These are phyloP conservation scores for Coptodon bakossiorum DNA, from an alignment of 2,113 vertebrate genomes.

Conservation along the genomic window DNA sequence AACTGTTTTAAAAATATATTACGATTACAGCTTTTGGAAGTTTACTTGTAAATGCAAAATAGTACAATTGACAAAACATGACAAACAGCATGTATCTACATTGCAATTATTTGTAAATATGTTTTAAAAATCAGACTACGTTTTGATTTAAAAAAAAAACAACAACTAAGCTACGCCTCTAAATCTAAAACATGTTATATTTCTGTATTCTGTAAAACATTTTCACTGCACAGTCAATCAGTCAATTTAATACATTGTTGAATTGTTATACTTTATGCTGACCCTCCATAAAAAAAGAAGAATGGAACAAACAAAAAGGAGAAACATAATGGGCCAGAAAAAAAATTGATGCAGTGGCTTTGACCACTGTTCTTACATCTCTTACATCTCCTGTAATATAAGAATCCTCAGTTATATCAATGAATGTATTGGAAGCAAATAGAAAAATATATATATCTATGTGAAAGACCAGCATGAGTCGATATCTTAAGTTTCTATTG, in stretches of 20 bases:
- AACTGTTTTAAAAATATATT: not conserved
- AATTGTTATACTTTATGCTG: constrained; percentile 78
- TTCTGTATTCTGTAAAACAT: constrained; percentile 89
- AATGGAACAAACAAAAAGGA: constrained; percentile 74
- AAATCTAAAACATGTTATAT: constrained; percentile 89
- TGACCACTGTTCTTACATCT: constrained; percentile 78
- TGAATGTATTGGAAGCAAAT: constrained; percentile 93
- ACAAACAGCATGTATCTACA: constrained; percentile 70
- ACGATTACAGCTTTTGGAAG: constrained; percentile 65
- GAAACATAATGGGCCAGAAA: constrained; percentile 63
- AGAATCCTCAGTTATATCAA: constrained; percentile 93
- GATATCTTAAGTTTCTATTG: not conserved
- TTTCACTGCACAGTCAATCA: constrained; percentile 85
- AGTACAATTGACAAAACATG: constrained; percentile 75
- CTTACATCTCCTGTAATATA: constrained; percentile 50
- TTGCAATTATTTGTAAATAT: constrained; percentile 86
- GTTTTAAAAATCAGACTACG: constrained; percentile 84
- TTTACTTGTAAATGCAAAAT: constrained; percentile 88
- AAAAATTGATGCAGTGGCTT: constrained; percentile 87
- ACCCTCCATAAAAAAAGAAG: constrained; percentile 68
- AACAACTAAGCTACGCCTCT: constrained; percentile 86
- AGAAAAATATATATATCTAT: constrained; percentile 74
- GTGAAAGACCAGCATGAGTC: constrained; percentile 74
- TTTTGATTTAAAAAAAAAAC: constrained; percentile 81
- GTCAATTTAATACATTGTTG: constrained; percentile 87